phyloP scores from a whole-genome alignment of 2,797 vertebrate genomes.

The Pampus argenteus region DNA sequence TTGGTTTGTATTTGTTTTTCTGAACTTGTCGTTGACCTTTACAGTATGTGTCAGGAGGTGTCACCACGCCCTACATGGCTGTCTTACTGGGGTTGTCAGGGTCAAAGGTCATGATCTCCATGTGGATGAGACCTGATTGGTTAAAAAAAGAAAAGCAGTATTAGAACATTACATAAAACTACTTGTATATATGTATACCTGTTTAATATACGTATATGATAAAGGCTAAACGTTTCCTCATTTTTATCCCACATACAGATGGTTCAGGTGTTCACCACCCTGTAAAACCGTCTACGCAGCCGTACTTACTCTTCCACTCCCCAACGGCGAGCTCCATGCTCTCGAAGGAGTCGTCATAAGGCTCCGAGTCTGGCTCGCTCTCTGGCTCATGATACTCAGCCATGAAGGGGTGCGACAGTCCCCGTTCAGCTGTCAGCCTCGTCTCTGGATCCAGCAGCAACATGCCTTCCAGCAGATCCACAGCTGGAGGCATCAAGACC shows the following conservation, averaged over 20 bases:
- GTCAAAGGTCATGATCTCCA: slow-evolving; percentile 90
- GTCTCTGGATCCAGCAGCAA: slow-evolving; percentile 85
- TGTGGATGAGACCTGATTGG: slow-evolving; percentile 85
- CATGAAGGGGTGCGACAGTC: slow-evolving; percentile 83
- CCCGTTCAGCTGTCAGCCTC: slow-evolving; percentile 82
- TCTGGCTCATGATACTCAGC: slow-evolving; percentile 85
- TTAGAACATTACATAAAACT: background rate
- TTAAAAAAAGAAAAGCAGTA: slow-evolving; percentile 12
- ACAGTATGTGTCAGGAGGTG: background rate
- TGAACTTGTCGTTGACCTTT: slow-evolving; percentile 12
- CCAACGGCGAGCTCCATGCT: slow-evolving; percentile 82
- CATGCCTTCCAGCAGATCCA: slow-evolving; percentile 86
- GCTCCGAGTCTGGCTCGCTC: slow-evolving; percentile 77
- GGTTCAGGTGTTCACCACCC: background rate
- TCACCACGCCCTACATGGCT: slow-evolving; percentile 68
- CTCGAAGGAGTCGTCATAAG: slow-evolving; percentile 89
- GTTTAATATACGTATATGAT: background rate
- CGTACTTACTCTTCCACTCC: slow-evolving; percentile 88
- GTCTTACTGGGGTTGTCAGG: slow-evolving; percentile 82
- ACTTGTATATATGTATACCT: background rate
- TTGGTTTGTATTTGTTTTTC: background rate
- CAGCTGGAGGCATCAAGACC: slow-evolving; percentile 67
- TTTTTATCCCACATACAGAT: too few species aligned
- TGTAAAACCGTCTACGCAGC: background rate
- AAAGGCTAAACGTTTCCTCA: background rate